These are phyloP conservation scores for Rhipidura dahli DNA, from an alignment of 2,113 vertebrate species.

Conservation along the genomic window DNA sequence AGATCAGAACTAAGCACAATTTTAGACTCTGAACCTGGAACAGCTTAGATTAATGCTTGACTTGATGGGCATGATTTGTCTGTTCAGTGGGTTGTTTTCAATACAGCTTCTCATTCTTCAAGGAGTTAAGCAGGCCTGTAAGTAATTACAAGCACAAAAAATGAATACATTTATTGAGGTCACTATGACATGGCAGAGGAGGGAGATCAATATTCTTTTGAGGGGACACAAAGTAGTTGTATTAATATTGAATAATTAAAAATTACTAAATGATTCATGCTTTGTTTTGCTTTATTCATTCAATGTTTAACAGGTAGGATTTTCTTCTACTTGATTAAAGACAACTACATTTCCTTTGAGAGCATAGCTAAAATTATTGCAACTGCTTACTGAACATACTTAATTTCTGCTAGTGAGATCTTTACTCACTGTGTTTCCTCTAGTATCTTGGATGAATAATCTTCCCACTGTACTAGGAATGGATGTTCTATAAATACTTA, in stretches of 20 bases:
- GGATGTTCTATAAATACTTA: not conserved
- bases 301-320: conserved; percentile 4
- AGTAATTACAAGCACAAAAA: conserved; percentile 28
- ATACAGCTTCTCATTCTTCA: not conserved
- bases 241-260: conserved; percentile 60
- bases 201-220: conserved; percentile 20
- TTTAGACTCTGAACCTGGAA: conserved; percentile 7
- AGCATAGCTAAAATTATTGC: not conserved
- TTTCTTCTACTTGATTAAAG: conserved; percentile 28
- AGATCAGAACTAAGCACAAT: not conserved
- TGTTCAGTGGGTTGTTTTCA: not conserved
- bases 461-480: not conserved
- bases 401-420: not conserved
- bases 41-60: not conserved
- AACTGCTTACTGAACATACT: not conserved
- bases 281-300: conserved; percentile 29
- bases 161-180: not conserved
- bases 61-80: not conserved
- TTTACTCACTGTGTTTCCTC: not conserved
- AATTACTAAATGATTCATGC: conserved; percentile 34
- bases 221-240: not conserved
- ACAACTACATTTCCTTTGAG: not conserved
- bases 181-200: not conserved
- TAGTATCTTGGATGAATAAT: not conserved
- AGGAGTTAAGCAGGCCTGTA: not conserved